These are phyloP conservation scores for Sepiola atlantica DNA, from an alignment of 2,888 invertebrate species.

Conservation along the genomic window DNA sequence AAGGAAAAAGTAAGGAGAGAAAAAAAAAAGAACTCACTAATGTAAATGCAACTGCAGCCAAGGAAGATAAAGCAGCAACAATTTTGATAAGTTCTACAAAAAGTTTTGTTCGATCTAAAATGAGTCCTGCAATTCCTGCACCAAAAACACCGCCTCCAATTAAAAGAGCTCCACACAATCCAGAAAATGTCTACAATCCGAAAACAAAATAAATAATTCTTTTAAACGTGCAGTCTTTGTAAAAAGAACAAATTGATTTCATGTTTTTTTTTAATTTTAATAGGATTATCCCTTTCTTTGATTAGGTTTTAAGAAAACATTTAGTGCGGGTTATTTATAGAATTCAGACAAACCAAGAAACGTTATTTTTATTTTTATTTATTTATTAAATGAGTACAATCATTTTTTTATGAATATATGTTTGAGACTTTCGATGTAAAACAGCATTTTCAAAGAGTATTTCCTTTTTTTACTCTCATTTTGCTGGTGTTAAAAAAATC, in stretches of 20 bases:
- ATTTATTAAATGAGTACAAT: too few species aligned
- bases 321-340: too few species aligned
- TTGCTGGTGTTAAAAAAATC: too few species aligned
- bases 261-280: too few species aligned
- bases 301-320: neutral
- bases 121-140: constrained; percentile 73
- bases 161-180: constrained; percentile 75
- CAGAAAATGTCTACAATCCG: constrained; percentile 67
- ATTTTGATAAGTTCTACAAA: constrained; percentile 76
- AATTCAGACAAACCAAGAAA: too few species aligned
- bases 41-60: constrained; percentile 65
- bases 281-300: neutral
- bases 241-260: neutral
- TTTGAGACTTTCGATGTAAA: too few species aligned
- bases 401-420: too few species aligned
- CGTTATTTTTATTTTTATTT: too few species aligned
- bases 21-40: constrained; percentile 58
- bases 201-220: neutral
- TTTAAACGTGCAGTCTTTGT: neutral
- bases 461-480: too few species aligned
- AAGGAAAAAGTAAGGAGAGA: too few species aligned
- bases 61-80: constrained; percentile 66
- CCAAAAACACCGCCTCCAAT: constrained; percentile 75
- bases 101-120: constrained; percentile 75
- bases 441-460: too few species aligned